phyloP scores from a whole-genome alignment of 2,113 vertebrate genomes.

The Eulacestoma nigropectus region DNA sequence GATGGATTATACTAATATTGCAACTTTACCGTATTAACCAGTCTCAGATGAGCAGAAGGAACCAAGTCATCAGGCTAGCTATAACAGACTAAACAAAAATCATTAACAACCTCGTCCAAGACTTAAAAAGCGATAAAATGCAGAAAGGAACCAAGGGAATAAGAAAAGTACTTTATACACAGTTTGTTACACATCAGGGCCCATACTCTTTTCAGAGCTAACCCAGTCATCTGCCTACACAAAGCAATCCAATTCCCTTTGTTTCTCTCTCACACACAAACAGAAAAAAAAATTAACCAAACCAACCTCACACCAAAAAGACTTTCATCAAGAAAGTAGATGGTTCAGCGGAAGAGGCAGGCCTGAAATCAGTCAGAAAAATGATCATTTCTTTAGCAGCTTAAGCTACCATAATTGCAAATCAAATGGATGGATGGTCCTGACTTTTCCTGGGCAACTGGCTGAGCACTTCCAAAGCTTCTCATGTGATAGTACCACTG shows the following conservation, averaged over 20 bases:
- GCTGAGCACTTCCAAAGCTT: not conserved
- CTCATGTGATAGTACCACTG: not conserved
- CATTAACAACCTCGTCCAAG: not conserved
- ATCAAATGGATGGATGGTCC: not conserved
- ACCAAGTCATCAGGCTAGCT: not conserved
- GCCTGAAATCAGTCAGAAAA: not conserved
- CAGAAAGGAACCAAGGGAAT: not conserved
- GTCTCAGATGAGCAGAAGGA: not conserved
- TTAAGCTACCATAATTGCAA: not conserved
- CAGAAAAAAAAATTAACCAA: not conserved
- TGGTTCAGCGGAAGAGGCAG: not conserved
- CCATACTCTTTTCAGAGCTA: not conserved
- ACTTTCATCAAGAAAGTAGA: not conserved
- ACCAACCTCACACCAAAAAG: not conserved
- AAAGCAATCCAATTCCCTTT: not conserved
- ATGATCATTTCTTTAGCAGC: not conserved
- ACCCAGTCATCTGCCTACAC: not conserved
- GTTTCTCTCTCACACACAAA: not conserved
- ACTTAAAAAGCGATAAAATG: not conserved
- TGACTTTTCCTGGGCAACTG: not conserved
- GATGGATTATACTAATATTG: not conserved
- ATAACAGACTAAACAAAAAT: not conserved
- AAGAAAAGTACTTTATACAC: not conserved
- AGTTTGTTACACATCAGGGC: not conserved
- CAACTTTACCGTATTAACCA: not conserved